Evolutionary conservation across 2,113 vertebrate genomes (phyloP).

Genomic region (Xiphophorus maculatus): DNA sequence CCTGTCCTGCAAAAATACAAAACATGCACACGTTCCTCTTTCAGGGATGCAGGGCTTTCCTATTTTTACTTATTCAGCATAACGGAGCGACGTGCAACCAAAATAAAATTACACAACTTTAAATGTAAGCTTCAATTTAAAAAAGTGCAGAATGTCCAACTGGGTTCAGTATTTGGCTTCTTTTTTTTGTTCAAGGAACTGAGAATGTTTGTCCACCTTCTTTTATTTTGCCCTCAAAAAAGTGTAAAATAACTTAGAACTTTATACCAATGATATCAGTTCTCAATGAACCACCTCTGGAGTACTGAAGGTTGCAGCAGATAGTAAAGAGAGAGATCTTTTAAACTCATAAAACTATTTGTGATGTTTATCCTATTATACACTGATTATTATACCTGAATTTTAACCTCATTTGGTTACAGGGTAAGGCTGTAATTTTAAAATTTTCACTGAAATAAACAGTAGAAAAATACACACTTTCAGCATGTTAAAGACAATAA

Average conservation of each 20-base stretch:
- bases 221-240: not conserved
- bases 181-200: too few relatives aligned
- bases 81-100: not conserved
- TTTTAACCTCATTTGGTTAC: not conserved
- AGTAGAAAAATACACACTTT: not conserved
- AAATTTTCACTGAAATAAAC: not conserved
- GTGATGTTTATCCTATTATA: not conserved
- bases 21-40: not conserved
- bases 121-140: not conserved
- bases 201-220: not conserved
- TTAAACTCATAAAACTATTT: not conserved
- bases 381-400: not conserved
- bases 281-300: not conserved
- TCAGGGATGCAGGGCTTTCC: not conserved
- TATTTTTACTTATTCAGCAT: not conserved
- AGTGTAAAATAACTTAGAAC: not conserved
- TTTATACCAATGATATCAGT: not conserved
- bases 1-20: conserved; percentile 82
- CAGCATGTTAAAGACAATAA: too few relatives aligned
- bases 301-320: not conserved
- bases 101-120: not conserved
- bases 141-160: not conserved
- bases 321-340: not conserved
- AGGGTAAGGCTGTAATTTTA: not conserved
- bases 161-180: not conserved